Conservation (phyloP, 2,797 vertebrate genomes). For the Myotis daubentonii region DNA sequence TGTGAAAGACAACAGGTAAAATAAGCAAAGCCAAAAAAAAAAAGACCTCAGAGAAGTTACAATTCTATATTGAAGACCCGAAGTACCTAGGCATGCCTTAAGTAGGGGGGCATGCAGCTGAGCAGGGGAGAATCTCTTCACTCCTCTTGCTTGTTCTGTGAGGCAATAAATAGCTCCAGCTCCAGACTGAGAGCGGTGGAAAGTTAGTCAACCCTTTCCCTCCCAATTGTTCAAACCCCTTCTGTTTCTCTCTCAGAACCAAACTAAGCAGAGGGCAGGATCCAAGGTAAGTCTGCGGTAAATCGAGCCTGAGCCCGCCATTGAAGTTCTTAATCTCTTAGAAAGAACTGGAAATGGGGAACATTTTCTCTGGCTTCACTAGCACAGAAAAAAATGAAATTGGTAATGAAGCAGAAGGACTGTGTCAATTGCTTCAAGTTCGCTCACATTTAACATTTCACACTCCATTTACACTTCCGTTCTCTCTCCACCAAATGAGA, state of each 20-base stretch:
- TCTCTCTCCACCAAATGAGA: constrained; percentile 15
- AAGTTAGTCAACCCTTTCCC: background rate
- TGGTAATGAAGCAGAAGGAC: constrained; percentile 54
- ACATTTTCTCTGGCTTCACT: constrained; percentile 1
- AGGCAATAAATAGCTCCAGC: background rate
- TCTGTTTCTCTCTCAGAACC: background rate
- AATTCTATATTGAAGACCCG: background rate
- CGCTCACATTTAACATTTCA: constrained; percentile 57
- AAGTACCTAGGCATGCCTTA: accelerated
- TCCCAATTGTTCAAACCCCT: accelerated
- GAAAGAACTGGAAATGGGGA: background rate
- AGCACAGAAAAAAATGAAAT: constrained; percentile 30
- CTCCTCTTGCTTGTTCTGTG: background rate
- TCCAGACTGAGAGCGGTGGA: background rate
- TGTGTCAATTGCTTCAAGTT: constrained; percentile 40
- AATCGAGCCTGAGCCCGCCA: background rate
- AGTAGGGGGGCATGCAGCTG: accelerated
- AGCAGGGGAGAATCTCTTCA: background rate
- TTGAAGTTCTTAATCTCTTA: background rate
- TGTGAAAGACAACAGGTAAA: background rate
- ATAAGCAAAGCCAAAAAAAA: background rate
- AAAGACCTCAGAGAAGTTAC: background rate
- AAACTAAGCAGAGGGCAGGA: background rate
- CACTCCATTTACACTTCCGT: constrained; percentile 9
- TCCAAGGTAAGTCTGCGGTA: background rate